Evolutionary conservation across 30 jellyfish, hydroid and myxozoan genomes (phyloP).

Genomic region (Haliclystus octoradiatus): DNA sequence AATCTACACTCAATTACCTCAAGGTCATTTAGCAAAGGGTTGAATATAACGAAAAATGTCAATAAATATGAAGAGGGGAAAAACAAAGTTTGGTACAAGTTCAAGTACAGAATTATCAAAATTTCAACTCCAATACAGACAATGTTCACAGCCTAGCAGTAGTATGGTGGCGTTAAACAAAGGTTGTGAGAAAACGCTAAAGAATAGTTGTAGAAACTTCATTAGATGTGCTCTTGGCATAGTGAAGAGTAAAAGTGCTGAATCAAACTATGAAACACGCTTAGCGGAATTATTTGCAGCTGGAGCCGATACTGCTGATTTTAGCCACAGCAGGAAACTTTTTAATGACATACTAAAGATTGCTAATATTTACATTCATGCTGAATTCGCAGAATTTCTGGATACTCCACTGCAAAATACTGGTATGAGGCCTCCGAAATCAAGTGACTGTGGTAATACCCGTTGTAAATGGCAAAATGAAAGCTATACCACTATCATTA

Average conservation of each 20-base stretch:
- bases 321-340: slow-evolving; percentile 12
- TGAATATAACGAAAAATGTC: too few species aligned
- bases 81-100: too few species aligned
- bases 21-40: too few species aligned
- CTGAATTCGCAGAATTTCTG: slow-evolving; percentile 1
- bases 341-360: slow-evolving; percentile 8
- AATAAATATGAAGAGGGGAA: too few species aligned
- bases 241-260: slow-evolving; percentile 5
- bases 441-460: neutral
- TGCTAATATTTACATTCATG: slow-evolving; percentile 2
- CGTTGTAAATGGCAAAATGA: neutral
- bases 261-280: slow-evolving; percentile 4
- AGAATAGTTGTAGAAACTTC: too few species aligned
- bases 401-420: slow-evolving; percentile 17
- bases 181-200: too few species aligned
- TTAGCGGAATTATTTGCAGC: slow-evolving; percentile 12
- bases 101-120: too few species aligned
- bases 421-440: slow-evolving; percentile 32
- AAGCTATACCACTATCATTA: neutral
- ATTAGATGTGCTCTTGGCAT: slow-evolving; percentile 4
- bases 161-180: too few species aligned
- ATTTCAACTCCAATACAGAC: too few species aligned
- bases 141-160: too few species aligned
- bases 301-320: slow-evolving; percentile 13
- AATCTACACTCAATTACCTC: too few species aligned